phyloP scores from a whole-genome alignment of 2,888 invertebrate genomes.

The Spisula subtruncata region DNA sequence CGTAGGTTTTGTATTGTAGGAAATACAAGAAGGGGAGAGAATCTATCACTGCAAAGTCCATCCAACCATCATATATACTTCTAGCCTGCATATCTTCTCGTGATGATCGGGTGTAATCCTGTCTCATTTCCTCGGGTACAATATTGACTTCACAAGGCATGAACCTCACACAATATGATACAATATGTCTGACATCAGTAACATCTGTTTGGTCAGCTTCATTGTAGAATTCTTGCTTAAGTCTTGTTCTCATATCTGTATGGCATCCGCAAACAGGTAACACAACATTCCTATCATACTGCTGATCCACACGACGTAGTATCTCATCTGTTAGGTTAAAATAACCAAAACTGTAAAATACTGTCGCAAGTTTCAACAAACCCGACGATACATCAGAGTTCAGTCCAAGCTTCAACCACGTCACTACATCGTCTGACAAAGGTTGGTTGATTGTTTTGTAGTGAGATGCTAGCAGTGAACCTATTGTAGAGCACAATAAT shows the following conservation, averaged over 20 bases:
- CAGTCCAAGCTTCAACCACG: not conserved
- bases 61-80: not conserved
- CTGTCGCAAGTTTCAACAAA: conserved; percentile 1
- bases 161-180: conserved; percentile 9
- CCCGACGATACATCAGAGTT: conserved; percentile 17
- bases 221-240: not conserved
- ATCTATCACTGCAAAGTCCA: conserved; percentile 4
- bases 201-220: not conserved
- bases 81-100: not conserved
- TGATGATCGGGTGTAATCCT: not conserved
- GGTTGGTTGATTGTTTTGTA: not conserved
- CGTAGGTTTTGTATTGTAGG: conserved; percentile 13
- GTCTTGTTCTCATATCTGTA: too few relatives aligned
- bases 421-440: not conserved
- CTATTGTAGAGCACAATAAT: not conserved
- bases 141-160: not conserved
- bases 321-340: not conserved
- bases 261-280: not conserved
- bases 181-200: not conserved
- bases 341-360: not conserved
- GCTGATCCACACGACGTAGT: not conserved
- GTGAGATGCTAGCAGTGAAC: not conserved
- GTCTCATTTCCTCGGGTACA: conserved; percentile 1
- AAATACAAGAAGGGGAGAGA: conserved; percentile 22
- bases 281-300: not conserved